Percentiles rank a stretch among this genome's conserved stretches.
These are phyloP conservation scores for Euzophera pinguis DNA, from an alignment of 2,888 invertebrate species.

Conservation along the genomic window DNA sequence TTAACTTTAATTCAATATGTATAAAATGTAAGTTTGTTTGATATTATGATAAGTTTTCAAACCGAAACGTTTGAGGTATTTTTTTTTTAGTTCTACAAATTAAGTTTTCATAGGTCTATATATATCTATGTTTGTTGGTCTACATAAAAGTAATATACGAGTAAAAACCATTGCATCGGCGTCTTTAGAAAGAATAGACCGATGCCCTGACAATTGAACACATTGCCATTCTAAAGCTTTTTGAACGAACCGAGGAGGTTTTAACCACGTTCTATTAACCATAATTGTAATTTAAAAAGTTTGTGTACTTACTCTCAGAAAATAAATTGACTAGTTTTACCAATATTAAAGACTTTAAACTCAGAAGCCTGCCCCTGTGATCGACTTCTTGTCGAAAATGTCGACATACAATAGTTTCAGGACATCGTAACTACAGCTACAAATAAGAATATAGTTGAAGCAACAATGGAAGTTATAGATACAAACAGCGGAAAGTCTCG, in stretches of 20 bases:
- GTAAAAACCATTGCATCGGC: constrained; percentile 19
- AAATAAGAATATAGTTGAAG: constrained; percentile 31
- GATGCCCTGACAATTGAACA: constrained; percentile 21
- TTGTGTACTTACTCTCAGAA: too few species aligned
- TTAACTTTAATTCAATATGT: too few species aligned
- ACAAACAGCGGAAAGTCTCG: constrained; percentile 49
- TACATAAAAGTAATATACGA: too few species aligned
- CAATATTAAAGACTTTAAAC: neutral
- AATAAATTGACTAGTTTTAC: too few species aligned
- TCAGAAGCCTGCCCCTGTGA: neutral
- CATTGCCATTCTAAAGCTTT: constrained; percentile 20
- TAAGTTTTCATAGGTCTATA: too few species aligned
- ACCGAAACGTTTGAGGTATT: too few species aligned
- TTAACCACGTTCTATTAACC: too few species aligned
- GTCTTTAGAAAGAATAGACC: constrained; percentile 11
- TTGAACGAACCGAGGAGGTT: neutral
- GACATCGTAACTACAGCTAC: constrained; percentile 17
- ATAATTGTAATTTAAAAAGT: too few species aligned
- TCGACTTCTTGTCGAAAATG: neutral
- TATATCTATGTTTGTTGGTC: neutral
- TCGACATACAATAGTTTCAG: constrained; percentile 5
- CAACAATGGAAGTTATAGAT: constrained; percentile 71
- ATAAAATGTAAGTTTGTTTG: too few species aligned
- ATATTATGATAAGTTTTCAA: too few species aligned
- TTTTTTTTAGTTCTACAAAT: too few species aligned